phyloP scores from a whole-genome alignment of 2,888 invertebrate species.

The Philhelius pedissequus region DNA sequence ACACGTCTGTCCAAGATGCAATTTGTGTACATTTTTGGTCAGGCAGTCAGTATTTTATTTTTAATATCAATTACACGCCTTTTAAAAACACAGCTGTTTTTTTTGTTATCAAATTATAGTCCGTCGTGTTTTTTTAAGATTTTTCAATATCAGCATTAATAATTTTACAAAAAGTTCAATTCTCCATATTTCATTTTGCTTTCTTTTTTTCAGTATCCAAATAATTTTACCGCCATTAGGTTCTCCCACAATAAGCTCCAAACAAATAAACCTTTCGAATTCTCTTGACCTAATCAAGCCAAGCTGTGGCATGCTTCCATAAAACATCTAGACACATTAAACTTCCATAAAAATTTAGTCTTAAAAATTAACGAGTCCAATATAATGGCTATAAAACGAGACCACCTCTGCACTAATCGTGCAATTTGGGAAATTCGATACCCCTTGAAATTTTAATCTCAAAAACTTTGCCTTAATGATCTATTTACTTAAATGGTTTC shows the following conservation, averaged over 20 bases:
- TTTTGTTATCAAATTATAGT: too few relatives aligned
- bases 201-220: too few relatives aligned
- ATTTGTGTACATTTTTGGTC: too few relatives aligned
- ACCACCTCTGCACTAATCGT: not conserved
- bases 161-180: too few relatives aligned
- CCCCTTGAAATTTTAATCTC: slow-evolving; percentile 24
- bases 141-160: too few relatives aligned
- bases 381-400: not conserved
- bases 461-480: slow-evolving; percentile 56
- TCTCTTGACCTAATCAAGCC: not conserved
- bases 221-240: too few relatives aligned
- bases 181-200: too few relatives aligned
- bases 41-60: too few relatives aligned
- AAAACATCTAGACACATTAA: not conserved
- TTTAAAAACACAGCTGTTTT: too few relatives aligned
- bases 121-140: too few relatives aligned
- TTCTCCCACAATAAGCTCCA: not conserved
- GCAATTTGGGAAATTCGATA: not conserved
- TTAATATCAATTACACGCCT: too few relatives aligned
- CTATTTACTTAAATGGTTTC: slow-evolving; percentile 49
- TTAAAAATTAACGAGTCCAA: not conserved
- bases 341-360: not conserved
- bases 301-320: not conserved
- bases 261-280: not conserved
- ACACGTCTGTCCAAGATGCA: too few relatives aligned